Conservation (phyloP, 2,113 vertebrate species). For the Hydropotes inermis region DNA sequence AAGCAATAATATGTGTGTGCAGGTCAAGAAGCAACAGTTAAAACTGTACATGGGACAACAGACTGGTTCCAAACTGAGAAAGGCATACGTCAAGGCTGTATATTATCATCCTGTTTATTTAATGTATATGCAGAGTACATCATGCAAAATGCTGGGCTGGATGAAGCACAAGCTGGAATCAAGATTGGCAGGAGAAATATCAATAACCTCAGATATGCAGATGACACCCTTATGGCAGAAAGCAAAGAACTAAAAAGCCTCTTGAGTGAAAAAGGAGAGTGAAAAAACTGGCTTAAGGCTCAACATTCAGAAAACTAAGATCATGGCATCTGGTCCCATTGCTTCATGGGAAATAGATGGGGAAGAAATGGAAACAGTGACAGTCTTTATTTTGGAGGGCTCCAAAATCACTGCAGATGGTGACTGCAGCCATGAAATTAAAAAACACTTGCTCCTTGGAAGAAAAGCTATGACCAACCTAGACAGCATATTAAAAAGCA, state of each 20-base stretch:
- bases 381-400: not conserved
- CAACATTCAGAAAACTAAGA: not conserved
- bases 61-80: rapidly evolving
- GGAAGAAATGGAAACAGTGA: not conserved
- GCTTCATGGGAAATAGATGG: not conserved
- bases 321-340: not conserved
- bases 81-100: not conserved
- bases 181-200: not conserved
- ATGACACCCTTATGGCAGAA: not conserved
- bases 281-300: not conserved
- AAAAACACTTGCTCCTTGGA: not conserved
- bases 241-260: not conserved
- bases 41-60: not conserved
- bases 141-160: not conserved
- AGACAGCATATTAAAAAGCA: not conserved
- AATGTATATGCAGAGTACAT: not conserved
- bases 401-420: not conserved
- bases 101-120: not conserved
- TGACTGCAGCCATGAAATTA: not conserved
- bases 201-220: not conserved
- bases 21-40: not conserved
- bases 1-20: not conserved
- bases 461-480: not conserved
- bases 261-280: not conserved
- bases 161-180: not conserved